Conservation (phyloP, 1,140 invertebrate genomes). For the Monomorium pharaonis region DNA sequence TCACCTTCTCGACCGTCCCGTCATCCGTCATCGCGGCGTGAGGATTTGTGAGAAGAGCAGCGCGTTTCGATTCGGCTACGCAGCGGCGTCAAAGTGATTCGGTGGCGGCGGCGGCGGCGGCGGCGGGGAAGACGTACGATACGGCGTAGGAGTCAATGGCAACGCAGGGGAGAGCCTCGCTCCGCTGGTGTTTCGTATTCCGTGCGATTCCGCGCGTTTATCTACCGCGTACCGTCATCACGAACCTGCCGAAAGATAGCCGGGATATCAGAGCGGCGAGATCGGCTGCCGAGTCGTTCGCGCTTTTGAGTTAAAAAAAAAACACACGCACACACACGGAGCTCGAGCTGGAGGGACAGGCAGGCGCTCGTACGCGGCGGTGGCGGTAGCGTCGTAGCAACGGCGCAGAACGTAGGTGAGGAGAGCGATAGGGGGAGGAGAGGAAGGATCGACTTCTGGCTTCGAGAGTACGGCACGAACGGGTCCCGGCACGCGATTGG, state of each 20-base stretch:
- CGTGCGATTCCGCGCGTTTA: neutral
- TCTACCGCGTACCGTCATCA: neutral
- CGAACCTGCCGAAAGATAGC: neutral
- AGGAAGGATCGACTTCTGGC: slow-evolving; percentile 63
- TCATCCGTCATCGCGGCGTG: slow-evolving; percentile 67
- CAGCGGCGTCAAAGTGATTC: no score
- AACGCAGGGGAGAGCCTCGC: neutral
- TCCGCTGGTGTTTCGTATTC: neutral
- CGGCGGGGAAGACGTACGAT: neutral
- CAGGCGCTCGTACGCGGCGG: neutral
- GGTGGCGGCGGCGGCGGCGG: neutral
- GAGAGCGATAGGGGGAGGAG: neutral
- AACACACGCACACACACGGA: neutral
- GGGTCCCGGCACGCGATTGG: slow-evolving; percentile 73
- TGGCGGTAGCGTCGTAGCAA: neutral
- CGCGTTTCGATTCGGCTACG: slow-evolving; percentile 38
- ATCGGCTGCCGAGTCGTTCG: neutral
- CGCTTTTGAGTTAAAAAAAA: slow-evolving; percentile 34
- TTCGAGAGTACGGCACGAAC: slow-evolving; percentile 66
- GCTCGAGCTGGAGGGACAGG: neutral
- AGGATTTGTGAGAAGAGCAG: neutral
- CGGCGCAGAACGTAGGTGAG: no score
- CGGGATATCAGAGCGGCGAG: neutral
- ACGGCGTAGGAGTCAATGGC: neutral
- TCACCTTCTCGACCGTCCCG: slow-evolving; percentile 69